A percentile compares a stretch with the other conserved stretches of the same genome.
Evolutionary conservation across 2,888 invertebrate species (phyloP).

Genomic region (Ophioninae sp.): DNA sequence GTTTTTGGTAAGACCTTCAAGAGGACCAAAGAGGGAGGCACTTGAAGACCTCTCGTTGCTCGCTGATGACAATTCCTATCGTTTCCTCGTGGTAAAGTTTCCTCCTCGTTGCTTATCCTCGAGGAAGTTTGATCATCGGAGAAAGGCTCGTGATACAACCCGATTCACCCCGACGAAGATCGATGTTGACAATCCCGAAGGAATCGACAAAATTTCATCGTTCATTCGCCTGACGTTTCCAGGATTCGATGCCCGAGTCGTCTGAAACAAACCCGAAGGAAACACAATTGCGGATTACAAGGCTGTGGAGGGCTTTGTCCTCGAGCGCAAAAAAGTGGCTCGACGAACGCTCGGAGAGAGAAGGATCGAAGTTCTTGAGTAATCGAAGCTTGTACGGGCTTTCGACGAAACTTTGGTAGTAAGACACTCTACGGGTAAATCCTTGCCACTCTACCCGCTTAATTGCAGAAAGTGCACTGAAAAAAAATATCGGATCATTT

Average conservation of each 20-base stretch:
- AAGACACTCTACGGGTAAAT: neutral
- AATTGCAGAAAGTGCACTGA: neutral
- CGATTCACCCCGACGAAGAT: conserved; percentile 21
- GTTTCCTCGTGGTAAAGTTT: conserved; percentile 43
- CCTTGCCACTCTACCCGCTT: neutral
- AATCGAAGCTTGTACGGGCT: neutral
- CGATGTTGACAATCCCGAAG: conserved; percentile 32
- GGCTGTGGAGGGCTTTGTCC: conserved; percentile 5
- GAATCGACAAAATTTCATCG: conserved; percentile 17
- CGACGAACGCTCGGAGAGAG: neutral
- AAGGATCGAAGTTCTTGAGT: neutral
- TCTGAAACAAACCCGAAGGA: conserved; percentile 53
- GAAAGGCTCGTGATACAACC: conserved; percentile 7
- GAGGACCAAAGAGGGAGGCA: neutral
- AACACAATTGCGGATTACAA: conserved; percentile 40
- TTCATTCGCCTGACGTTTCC: neutral
- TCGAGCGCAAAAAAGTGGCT: neutral
- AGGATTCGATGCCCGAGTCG: conserved; percentile 27
- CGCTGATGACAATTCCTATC: conserved; percentile 51
- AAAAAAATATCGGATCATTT: neutral
- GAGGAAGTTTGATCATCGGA: conserved; percentile 43
- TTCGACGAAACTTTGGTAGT: neutral
- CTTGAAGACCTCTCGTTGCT: conserved; percentile 27
- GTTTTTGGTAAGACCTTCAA: neutral
- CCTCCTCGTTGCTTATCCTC: conserved; percentile 35